Conservation (phyloP, 2,113 vertebrate genomes). For the Cyphotilapia sp. region DNA sequence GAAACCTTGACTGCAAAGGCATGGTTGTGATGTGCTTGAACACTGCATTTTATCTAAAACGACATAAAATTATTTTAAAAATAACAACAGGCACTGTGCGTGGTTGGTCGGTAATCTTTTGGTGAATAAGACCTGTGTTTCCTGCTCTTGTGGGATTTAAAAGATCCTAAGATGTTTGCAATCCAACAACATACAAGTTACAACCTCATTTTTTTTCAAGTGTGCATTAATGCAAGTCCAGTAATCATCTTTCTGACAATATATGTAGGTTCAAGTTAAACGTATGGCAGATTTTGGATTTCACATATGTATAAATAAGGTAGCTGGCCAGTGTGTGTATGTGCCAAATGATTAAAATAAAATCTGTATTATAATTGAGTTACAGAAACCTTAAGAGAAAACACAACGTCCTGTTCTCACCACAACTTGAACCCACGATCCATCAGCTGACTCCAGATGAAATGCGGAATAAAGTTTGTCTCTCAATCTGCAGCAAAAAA, state of each 20-base stretch:
- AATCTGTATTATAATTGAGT: neutral
- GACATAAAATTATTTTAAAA: neutral
- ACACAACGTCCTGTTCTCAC: neutral
- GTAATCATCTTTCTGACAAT: neutral
- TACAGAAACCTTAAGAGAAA: neutral
- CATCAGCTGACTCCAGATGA: neutral
- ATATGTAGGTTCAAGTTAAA: neutral
- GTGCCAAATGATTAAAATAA: neutral
- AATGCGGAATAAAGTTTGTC: neutral
- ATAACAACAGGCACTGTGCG: neutral
- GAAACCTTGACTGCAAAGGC: neutral
- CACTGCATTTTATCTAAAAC: neutral
- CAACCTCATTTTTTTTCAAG: neutral
- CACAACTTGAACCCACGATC: neutral
- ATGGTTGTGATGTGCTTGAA: neutral
- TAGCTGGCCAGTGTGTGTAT: neutral
- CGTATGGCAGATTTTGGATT: neutral
- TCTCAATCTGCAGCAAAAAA: neutral
- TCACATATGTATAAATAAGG: neutral
- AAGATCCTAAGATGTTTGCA: neutral
- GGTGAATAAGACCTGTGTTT: neutral
- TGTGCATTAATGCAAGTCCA: neutral
- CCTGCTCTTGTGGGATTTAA: neutral
- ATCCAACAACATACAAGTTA: neutral
- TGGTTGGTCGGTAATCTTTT: neutral